phyloP scores from a whole-genome alignment of 2,797 vertebrate genomes.

The Esox masquinongy region DNA sequence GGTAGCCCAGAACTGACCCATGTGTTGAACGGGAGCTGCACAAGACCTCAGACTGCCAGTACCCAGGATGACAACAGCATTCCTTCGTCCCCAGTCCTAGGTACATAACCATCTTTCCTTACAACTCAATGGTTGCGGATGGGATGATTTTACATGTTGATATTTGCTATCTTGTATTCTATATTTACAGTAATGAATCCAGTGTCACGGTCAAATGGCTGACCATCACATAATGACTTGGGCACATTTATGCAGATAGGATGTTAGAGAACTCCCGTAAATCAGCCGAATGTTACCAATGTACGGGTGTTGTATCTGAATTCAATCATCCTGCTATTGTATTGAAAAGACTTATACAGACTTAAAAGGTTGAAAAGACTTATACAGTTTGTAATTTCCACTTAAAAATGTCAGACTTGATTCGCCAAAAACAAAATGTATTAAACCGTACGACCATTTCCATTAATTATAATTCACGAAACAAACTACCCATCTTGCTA shows the following conservation, averaged over 20 bases:
- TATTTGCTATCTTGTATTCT: not conserved
- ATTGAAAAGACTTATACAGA: no score
- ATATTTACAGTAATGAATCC: not conserved
- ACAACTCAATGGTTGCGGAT: not conserved
- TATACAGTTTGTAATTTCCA: no score
- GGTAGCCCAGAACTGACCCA: constrained; percentile 82
- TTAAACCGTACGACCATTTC: no score
- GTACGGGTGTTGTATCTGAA: not conserved
- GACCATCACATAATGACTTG: not conserved
- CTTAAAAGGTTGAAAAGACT: no score
- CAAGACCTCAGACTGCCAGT: constrained; percentile 84
- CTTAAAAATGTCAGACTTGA: no score
- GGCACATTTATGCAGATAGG: not conserved
- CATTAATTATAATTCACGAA: no score
- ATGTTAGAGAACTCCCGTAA: not conserved
- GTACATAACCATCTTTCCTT: constrained; percentile 68
- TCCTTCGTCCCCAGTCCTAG: constrained; percentile 90
- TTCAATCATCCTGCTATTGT: no score
- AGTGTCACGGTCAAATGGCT: not conserved
- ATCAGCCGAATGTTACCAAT: not conserved
- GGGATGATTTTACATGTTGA: not conserved
- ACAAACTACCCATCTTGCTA: no score
- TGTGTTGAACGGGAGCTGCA: constrained; percentile 81
- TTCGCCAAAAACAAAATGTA: no score
- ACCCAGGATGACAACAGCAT: constrained; percentile 87